phyloP scores from a whole-genome alignment of 2,888 invertebrate genomes.

The Trachelus troglodyta region DNA sequence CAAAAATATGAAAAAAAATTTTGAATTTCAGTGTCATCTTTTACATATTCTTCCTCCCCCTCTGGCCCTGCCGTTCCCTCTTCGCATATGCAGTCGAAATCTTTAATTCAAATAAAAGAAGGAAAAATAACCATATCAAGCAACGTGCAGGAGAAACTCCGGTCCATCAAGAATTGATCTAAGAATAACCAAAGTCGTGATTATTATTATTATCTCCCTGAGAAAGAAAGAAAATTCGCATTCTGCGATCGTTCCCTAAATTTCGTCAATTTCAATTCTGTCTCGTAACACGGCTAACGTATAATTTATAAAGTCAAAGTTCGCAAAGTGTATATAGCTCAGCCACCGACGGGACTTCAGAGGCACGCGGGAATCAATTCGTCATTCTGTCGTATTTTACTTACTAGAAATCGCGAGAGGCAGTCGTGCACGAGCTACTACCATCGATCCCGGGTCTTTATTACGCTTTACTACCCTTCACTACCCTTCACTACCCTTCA shows the following conservation, averaged over 20 bases:
- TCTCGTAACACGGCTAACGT: neutral
- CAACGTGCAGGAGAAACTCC: neutral
- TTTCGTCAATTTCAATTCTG: neutral
- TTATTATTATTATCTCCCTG: neutral
- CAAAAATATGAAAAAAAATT: too few species aligned
- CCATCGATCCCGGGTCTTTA: neutral
- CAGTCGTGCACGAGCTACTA: neutral
- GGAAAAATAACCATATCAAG: neutral
- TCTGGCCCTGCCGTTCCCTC: neutral
- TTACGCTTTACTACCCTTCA: neutral
- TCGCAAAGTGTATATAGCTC: neutral
- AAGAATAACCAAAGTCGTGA: neutral
- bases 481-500: neutral
- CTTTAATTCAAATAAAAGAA: neutral
- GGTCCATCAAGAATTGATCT: neutral
- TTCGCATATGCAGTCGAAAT: neutral
- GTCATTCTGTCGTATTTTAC: slow-evolving; percentile 24
- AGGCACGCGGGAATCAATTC: slow-evolving; percentile 15
- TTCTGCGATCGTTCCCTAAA: neutral
- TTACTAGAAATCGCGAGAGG: slow-evolving; percentile 20
- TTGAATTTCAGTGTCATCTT: neutral
- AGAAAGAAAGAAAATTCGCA: neutral
- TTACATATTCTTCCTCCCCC: neutral
- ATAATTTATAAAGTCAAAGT: neutral
- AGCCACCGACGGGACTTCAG: neutral